Base-by-base conservation (phyloP, 2,888 invertebrate species). In the Dorcus hopei region DNA sequence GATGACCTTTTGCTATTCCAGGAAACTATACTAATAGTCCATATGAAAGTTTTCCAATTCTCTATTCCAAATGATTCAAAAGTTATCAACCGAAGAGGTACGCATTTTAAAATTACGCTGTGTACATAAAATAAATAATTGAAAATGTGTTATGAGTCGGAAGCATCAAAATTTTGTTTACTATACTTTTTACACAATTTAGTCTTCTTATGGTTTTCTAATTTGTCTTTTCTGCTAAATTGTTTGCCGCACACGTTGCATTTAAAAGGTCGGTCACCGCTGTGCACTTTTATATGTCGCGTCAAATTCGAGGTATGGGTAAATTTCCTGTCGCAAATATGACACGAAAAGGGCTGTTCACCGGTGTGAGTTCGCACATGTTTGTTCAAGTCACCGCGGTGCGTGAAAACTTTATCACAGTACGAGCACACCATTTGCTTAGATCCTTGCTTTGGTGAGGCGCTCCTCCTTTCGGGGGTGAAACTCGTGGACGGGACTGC, bases 261-360 rank as follows among this genome's bases (percentile, higher is more conserved):
- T 16, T 65, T 62, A 57, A 89, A 91, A 2, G 90, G 90, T 19
- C 88, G 82, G 69, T 89, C 88, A 9, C 89, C 90, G 19, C 87
- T 88, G 74, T 92, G 91, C 2, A 89, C 86, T 54, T 89, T 79
- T 72, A 88, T 85, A 78, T 92, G 91, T 50, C 90, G 82, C 70
- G 89, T 89, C 67, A 91, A 78, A 45, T 90, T 90, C 61, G 88
- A 89, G 59, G 88, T 76, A 55, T 77, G 74, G 0, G 75, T 72
- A 62, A 78, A 78, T 57, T 67, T 72, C 54, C 70, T 71, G 3
- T 69, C 61, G 59, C 78, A 78, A 33, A 70, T 64, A 4, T 65
- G 51, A 61, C 78, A 78, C 11, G 62, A 54, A 60, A 70, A 78
- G 1, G 78, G 78, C 52, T 74, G 73, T 59, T 77, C 77, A 33